Evolutionary conservation across 2,113 vertebrate species (phyloP), one percentile per base, ranked within the genome.

Genomic region (Lagopus leucura): DNA sequence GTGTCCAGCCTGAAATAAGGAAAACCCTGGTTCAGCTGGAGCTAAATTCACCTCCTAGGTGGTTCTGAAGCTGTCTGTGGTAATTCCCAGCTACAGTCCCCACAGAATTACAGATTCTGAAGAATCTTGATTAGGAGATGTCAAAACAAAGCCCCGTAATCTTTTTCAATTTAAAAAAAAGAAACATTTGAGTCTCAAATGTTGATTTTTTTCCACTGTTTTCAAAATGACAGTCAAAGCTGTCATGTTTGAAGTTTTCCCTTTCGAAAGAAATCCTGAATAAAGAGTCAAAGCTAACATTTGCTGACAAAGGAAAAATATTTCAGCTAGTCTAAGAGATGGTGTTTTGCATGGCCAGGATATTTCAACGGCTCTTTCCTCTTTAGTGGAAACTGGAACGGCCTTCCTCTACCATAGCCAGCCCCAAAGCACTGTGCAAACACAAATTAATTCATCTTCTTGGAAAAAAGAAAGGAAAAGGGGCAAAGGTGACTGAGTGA

Each of bases 161-260:
- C 19, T 50, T 50, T 70, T 50, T 54, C 60, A n/a, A 19, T 65
- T 66, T 24, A 16, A 3, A 34, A 43, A 54, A 54, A 22, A 30
- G 19, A 43, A 87, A 43, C 22, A 47, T 71, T 70, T 74, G 10
- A 38, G 34, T 88, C 52, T 67, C 47, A 78, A 61, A 60, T 57
- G 40, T 91, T 81, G 65, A 50, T 82, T 83, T 88, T 87, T 42
- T 54, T 85, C 64, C 75, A 38, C 40, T 88, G 80, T 92, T 96
- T 97, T 97, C 88, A 66, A 94, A 91, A 94, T 91, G 52, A 60
- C 75, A 93, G 54, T 90, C 66, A 88, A 86, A 91, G 86, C n/a
- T 54, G 38, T 86, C 76, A 64, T 50, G 87, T 74, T 77, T 85
- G 30, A 81, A 89, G 88, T 78, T 74, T 78, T 65, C 63, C n/a